A percentile compares a stretch with the other conserved stretches of the same genome.
Evolutionary conservation across 2,797 vertebrate genomes (phyloP).

Genomic region (Liparis tanakae): DNA sequence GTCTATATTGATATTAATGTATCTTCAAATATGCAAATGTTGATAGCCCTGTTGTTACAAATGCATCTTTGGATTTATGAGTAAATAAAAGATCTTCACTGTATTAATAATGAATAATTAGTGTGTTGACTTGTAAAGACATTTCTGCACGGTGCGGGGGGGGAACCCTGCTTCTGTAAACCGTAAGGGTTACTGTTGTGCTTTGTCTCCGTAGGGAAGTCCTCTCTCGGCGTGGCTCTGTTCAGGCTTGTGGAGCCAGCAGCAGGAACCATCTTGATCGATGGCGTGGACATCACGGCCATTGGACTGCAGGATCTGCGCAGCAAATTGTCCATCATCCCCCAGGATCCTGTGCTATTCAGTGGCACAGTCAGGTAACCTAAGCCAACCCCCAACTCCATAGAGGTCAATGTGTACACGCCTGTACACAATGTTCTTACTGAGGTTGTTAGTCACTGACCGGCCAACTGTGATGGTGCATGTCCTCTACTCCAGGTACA

Average conservation of each 20-base stretch:
- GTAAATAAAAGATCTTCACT: not conserved
- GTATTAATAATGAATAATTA: not conserved
- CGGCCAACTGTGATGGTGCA: not conserved
- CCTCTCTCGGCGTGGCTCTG: conserved; percentile 84
- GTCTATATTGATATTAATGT: conserved; percentile 5
- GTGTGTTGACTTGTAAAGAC: not conserved
- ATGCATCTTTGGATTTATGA: not conserved
- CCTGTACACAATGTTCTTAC: not conserved
- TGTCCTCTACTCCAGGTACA: conserved; percentile 75
- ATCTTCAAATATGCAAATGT: not conserved
- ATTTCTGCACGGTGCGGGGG: not conserved
- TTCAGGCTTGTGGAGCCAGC: conserved; percentile 84
- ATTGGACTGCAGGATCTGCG: conserved; percentile 85
- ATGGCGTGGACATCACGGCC: conserved; percentile 77
- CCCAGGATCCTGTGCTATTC: conserved; percentile 88
- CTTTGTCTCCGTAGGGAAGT: conserved; percentile 81
- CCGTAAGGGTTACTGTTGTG: not conserved
- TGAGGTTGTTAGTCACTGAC: not conserved
- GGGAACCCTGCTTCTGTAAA: not conserved
- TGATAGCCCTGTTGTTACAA: not conserved
- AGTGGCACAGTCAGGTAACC: conserved; percentile 85
- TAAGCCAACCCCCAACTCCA: not conserved
- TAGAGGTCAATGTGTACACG: not conserved
- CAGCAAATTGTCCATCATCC: conserved; percentile 87
- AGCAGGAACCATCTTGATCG: conserved; percentile 83